Evolutionary conservation across 2,888 invertebrate species (phyloP), one percentile per base, ranked within the genome.

Genomic region (Tuberolachnus salignus): DNA sequence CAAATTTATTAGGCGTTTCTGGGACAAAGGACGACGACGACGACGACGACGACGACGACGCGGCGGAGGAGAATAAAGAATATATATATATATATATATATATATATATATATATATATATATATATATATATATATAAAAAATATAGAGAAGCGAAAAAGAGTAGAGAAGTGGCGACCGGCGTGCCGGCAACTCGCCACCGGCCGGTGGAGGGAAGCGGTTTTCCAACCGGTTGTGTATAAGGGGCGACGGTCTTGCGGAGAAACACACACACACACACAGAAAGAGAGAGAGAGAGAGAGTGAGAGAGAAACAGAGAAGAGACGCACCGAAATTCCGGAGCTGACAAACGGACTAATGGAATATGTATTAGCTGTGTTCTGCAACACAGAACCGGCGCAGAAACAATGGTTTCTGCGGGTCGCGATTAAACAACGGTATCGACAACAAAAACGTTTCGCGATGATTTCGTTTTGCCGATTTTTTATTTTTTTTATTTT

Each of bases 1-100:
- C 78, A 78, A 78, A 78, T 78, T 78, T 78, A 78, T 78, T 78
- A 78, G 69, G 78, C 78, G 78, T 69, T 78, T 78, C 69, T 78
- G 61, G 78, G 78, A 78, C 78, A 69, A 78, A 78, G 59, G 21
- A 69, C 49, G 19, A 34, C 61, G 78, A 34, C 3, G 26, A 57
- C 26, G 13, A 34, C 16, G n/a, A 16, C 26, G 51, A 14, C 16
- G n/a, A 51, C 19, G 21, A 21, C 0, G 23, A 71, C 21, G n/a
- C n/a, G n/a, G n/a, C n/a, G n/a, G n/a, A n/a, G n/a, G n/a, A n/a
- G n/a, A n/a, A n/a, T n/a, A n/a, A n/a, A n/a, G n/a, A n/a, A n/a
- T n/a, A n/a, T n/a, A n/a, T n/a, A n/a, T n/a, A n/a, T n/a, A n/a
- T n/a, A n/a, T n/a, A n/a, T n/a, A n/a, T n/a, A n/a, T n/a, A n/a